phyloP scores from a whole-genome alignment of 2,888 invertebrate species.

The Scaptomyza reducta region DNA sequence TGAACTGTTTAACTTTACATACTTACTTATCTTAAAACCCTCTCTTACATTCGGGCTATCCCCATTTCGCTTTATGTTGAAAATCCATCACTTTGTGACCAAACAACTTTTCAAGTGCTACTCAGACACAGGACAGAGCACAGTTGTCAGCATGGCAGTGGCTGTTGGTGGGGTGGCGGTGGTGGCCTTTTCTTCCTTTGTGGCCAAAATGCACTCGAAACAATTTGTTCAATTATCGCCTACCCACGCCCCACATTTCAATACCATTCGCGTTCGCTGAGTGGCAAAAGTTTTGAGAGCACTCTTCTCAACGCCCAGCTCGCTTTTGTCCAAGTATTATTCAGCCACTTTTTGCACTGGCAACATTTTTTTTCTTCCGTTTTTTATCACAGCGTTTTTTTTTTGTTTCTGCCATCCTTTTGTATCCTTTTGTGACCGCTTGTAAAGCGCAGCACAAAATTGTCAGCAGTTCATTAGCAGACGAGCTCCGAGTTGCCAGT shows the following conservation, averaged over 20 bases:
- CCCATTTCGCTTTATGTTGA: conserved; percentile 12
- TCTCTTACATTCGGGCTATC: background rate
- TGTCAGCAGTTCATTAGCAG: conserved; percentile 77
- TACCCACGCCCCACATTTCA: background rate
- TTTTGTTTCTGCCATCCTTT: conserved; percentile 41
- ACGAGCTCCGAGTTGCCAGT: conserved; percentile 28
- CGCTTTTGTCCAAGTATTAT: conserved; percentile 43
- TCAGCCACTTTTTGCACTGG: conserved; percentile 61
- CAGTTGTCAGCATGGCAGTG: conserved; percentile 8
- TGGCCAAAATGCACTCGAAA: conserved; percentile 72
- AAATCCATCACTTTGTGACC: conserved; percentile 36
- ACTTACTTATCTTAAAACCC: background rate
- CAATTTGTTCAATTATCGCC: conserved; percentile 79
- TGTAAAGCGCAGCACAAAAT: conserved; percentile 74
- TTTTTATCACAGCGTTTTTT: conserved; percentile 10
- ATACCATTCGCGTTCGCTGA: conserved; percentile 25
- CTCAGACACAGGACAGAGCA: conserved; percentile 13
- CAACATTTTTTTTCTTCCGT: conserved; percentile 38
- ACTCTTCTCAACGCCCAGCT: too few relatives aligned
- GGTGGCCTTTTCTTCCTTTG: conserved; percentile 38
- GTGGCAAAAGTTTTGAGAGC: conserved; percentile 70
- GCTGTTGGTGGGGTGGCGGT: conserved; percentile 26
- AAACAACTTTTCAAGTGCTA: conserved; percentile 47
- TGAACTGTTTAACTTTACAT: background rate
- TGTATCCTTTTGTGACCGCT: conserved; percentile 73